Evolutionary conservation across 2,797 vertebrate genomes (phyloP), one percentile per base, ranked within the genome.

Genomic region (Intellagama lesueurii): DNA sequence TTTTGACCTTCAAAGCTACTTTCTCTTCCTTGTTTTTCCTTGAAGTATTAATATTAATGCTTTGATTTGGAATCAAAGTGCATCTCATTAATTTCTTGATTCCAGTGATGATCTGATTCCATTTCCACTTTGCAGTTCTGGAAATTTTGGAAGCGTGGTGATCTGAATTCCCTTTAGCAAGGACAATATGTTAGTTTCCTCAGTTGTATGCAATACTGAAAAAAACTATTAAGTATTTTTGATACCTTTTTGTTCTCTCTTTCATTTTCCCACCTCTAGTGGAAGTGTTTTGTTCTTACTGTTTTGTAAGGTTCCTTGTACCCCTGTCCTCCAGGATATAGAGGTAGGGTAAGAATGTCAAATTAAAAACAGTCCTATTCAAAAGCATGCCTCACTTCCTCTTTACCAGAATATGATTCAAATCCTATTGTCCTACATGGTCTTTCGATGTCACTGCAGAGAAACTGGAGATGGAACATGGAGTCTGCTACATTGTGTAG

Each of bases 61-160:
- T 40, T 64, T 81, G 52, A 69, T 93, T 86, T 92, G 75, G 81
- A 79, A 40, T 30, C 3, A 94, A 90, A 91, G 80, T 28, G 56
- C 28, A 83, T 30, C 86, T 78, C 1, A 24, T 94, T 91, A 28
- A 9, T 89, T 86, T 89, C 83, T 87, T 91, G 83, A 68, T 81
- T 90, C 28, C 12, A 35, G 8, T 19, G 64, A 81, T 17, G 90
- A 78, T n/a, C 26, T 35, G 56, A 89, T 84, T 47, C 35, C 26
- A 14, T 12, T 32, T 64, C 66, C 35, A 30, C 68, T 68, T 64
- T 64, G 22, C 19, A 78, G 28, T 9, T 9, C 12, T 64, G 52
- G 24, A 40, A 80, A 89, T 80, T 56, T 19, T 44, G n/a, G 81
- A 77, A 49, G 30, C 40, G 6, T 16, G 52, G 40, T 3, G 49